Base-by-base conservation (phyloP, 2,797 vertebrate genomes). In the Catostomus latipinnis region DNA sequence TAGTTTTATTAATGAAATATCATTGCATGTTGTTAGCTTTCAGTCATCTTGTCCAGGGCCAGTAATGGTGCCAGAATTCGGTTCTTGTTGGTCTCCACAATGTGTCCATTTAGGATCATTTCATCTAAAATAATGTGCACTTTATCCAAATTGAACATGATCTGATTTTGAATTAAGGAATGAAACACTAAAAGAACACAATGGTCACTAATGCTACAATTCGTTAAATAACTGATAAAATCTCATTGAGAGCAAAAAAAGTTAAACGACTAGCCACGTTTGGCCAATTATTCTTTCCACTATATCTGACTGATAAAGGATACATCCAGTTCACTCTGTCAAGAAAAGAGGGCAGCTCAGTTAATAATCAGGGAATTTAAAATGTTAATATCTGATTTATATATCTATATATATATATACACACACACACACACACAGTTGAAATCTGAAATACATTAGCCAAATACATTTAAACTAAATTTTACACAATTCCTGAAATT, bases 81-180 rank as follows among this genome's bases (percentile, higher is more conserved):
- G 84, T 87, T 95, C 83, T 91, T 94, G 88, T 98, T 99, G 0
- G 95, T 98, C 91, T 99, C 98, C 85, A 97, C 96, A 0, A 98
- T 92, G 89, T 96, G 96, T 22, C 98, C 98, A 0, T 98, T 99
- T 87, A 98, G 92, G 82, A 99, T 95, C 94, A 99, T 99, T 92
- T 99, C 98, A 76, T 99, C 98, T 91, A 99, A 90, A 90, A 99
- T 96, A 60, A 99, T 93, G 86, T 99, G 97, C 14, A 99, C 96
- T 85, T 96, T 95, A 84, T 99, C 98, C 91, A 99, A 89, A 91
- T 97, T 98, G 90, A 99, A 99, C 97, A 99, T 98, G 85, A 99
- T 99, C 98, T 99, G 90, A 81, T 72, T 3, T 4, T 0, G 66
- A 81, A 92, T 98, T 93, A 95, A 97, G 94, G 91, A 84, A 65